Evolutionary conservation across 2,888 invertebrate species (phyloP), one percentile per base, ranked within the genome.

Genomic region (Cryptophagus acutangulus): DNA sequence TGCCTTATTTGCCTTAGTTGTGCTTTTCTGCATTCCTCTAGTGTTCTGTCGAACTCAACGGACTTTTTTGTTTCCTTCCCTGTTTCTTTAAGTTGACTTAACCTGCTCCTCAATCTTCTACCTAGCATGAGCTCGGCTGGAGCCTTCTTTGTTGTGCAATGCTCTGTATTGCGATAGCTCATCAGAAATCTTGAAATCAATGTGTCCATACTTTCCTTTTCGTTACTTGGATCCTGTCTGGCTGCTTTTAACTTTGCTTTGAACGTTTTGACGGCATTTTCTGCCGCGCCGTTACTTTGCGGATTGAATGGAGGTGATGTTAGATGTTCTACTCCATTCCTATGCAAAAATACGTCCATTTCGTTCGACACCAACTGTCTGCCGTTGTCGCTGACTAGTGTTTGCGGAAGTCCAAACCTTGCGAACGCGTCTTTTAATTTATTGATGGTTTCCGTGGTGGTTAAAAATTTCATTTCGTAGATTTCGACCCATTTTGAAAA

Each of bases 251-350:
- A 6, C n/a, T 26, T 26, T 3, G 18, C 24, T 30, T 45, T 45
- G 15, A 44, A 44, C 1, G 36, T 30, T 17, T 43, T 43, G 8
- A 45, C 45, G 2, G 38, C 33, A 13, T 35, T 45, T 35, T 45
- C 45, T 3, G 42, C 26, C 2, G 25, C 33, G 8, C 45, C 42
- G 39, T 45, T 45, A 12, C 33, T 31, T 43, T 26, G 20, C 16
- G 16, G 30, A 28, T 45, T 17, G 24, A 25, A 38, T 6, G 45
- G 42, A 14, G 42, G 36, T 2, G 26, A 17, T 35, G 38, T 45
- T 5, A 45, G 29, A 13, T 45, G 45, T 17, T 39, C 40, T 14
- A 43, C 31, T 8, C 42, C 45, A 20, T 43, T 37, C 15, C 20
- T 43, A 15, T 9, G 16, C 10, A 44, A 35, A 24, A 45, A 45